Conservation (phyloP, 2,888 invertebrate species). For the Drosophila neutralis region DNA sequence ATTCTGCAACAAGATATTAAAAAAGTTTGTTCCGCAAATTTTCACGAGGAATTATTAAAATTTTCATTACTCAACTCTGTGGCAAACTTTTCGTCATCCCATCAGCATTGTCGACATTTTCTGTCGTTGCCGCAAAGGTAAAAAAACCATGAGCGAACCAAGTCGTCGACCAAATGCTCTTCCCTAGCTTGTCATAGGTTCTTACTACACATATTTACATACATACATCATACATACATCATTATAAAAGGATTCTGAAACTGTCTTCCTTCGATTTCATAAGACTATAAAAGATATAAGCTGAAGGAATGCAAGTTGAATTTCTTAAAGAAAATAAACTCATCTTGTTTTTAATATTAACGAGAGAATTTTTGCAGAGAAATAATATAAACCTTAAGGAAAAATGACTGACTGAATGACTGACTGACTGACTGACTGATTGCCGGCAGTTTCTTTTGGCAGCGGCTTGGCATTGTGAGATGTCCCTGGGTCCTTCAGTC, state of each 20-base stretch:
- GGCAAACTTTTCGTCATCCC: constrained; percentile 55
- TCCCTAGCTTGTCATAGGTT: background rate
- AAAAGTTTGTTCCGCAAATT: constrained; percentile 56
- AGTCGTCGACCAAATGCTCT: constrained; percentile 14
- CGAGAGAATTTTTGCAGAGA: background rate
- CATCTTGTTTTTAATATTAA: constrained; percentile 1
- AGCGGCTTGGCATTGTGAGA: constrained; percentile 42
- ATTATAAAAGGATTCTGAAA: background rate
- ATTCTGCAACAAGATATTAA: constrained; percentile 51
- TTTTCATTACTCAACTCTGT: constrained; percentile 72
- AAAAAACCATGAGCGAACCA: constrained; percentile 8
- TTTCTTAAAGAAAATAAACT: background rate
- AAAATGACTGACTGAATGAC: constrained; percentile 8
- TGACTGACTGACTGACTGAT: constrained; percentile 15
- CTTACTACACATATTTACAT: background rate
- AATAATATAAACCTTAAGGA: constrained; percentile 18
- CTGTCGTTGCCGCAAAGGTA: constrained; percentile 44
- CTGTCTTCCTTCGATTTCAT: background rate
- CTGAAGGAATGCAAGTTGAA: background rate
- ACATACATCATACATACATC: background rate
- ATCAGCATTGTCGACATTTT: constrained; percentile 12
- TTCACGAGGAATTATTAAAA: constrained; percentile 68
- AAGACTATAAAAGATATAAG: background rate
- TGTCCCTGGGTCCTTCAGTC: constrained; percentile 52
- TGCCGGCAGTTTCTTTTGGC: constrained; percentile 48